phyloP scores from a whole-genome alignment of 2,888 invertebrate genomes.

The Caenorhabditis angaria region DNA sequence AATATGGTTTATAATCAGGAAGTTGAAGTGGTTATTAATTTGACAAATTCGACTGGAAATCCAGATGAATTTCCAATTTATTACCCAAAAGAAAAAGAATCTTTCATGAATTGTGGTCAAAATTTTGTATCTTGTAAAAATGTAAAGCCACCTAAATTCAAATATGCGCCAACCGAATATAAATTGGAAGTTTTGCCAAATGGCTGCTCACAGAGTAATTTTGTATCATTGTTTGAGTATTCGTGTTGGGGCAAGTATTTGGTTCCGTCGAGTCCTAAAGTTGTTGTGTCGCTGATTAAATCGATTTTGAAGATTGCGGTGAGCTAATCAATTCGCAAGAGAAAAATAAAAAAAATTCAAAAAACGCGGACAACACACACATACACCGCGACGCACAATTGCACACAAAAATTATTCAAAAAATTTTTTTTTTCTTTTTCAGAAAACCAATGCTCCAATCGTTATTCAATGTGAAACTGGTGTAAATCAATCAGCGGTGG shows the following conservation, averaged over 20 bases:
- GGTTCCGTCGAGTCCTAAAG: conserved; percentile 15
- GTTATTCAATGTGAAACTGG: conserved; percentile 20
- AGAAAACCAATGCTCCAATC: conserved; percentile 9
- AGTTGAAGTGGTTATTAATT: not conserved
- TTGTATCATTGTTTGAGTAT: conserved; percentile 7
- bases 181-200: conserved; percentile 6
- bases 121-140: not conserved
- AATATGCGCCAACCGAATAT: not conserved
- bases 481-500: conserved; percentile 13
- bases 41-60: not conserved
- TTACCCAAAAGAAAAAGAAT: not conserved
- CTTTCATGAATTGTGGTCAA: not conserved
- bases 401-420: not conserved
- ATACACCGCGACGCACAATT: not conserved
- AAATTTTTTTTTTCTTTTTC: not conserved
- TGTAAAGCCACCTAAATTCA: not conserved
- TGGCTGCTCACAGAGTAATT: conserved; percentile 8
- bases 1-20: not conserved
- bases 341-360: not conserved
- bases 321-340: not conserved
- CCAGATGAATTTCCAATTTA: not conserved
- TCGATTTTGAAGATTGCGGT: not conserved
- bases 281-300: not conserved
- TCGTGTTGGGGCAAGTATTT: conserved; percentile 11
- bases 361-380: too few species aligned